phyloP scores from a whole-genome alignment of 2,797 vertebrate species.

The Argentina silus region DNA sequence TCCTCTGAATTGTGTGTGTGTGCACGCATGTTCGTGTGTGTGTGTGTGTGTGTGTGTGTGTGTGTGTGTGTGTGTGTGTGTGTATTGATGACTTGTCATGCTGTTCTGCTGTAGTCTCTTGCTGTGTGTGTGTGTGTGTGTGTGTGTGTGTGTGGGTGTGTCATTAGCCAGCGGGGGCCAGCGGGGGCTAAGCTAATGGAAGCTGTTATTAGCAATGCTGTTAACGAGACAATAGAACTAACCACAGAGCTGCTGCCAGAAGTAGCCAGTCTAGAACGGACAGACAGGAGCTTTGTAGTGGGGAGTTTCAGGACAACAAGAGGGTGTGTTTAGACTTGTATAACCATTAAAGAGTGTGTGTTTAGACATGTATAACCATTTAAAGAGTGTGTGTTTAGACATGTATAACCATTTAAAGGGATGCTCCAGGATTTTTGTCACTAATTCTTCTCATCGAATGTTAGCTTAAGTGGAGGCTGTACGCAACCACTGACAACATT shows the following conservation, averaged over 20 bases:
- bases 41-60: slow-evolving; percentile 6
- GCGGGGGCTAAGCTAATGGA: slow-evolving; percentile 77
- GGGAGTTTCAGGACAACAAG: too few relatives aligned
- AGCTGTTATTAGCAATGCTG: slow-evolving; percentile 80
- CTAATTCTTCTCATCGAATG: too few relatives aligned
- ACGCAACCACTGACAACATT: too few relatives aligned
- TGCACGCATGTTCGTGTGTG: slow-evolving; percentile 26
- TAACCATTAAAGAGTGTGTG: too few relatives aligned
- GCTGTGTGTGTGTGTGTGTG: slow-evolving; percentile 64
- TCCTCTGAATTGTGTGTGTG: background rate
- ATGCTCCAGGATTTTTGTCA: too few relatives aligned
- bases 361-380: too few relatives aligned
- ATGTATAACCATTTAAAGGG: too few relatives aligned
- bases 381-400: too few relatives aligned
- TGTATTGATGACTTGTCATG: slow-evolving; percentile 35
- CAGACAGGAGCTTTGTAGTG: background rate
- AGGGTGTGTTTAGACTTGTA: too few relatives aligned
- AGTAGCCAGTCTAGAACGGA: background rate
- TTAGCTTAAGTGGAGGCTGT: too few relatives aligned
- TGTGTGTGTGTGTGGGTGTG: slow-evolving; percentile 66
- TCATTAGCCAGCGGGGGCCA: slow-evolving; percentile 76
- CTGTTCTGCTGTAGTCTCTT: slow-evolving; percentile 72
- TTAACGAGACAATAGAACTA: slow-evolving; percentile 79
- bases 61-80: slow-evolving; percentile 25
- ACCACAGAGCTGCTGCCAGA: slow-evolving; percentile 49